Evolutionary conservation across 2,888 invertebrate species (phyloP).

Genomic region (Oconnorella tubifera): DNA sequence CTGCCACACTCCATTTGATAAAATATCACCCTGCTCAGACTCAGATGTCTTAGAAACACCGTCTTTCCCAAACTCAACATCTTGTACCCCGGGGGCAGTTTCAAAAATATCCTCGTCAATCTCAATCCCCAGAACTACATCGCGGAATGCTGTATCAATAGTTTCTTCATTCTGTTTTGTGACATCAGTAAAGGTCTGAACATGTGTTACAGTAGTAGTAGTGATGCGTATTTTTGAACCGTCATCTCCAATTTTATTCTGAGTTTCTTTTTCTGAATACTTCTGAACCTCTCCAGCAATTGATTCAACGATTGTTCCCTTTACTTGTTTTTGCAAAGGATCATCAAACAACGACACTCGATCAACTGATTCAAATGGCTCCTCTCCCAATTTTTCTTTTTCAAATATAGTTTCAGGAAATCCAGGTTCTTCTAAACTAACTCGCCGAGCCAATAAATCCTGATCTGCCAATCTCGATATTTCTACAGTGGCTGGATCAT

Average conservation of each 20-base stretch:
- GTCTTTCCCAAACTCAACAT: background rate
- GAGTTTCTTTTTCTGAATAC: background rate
- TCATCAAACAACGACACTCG: background rate
- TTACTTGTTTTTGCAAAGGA: background rate
- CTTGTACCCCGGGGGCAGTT: background rate
- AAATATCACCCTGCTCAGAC: background rate
- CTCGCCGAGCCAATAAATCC: no score
- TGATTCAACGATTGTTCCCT: background rate
- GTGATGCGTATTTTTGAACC: background rate
- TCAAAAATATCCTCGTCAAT: slow-evolving; percentile 1
- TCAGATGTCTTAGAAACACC: background rate
- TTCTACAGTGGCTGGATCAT: background rate
- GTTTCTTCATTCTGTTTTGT: background rate
- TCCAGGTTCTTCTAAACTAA: no score
- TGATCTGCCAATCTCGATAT: background rate
- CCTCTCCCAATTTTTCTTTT: no score
- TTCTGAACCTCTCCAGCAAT: background rate
- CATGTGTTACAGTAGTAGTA: background rate
- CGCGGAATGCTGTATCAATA: background rate
- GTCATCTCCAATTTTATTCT: background rate
- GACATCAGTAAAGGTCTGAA: background rate
- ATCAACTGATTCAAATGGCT: no score
- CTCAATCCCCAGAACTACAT: background rate
- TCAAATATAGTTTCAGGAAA: no score
- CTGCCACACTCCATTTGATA: background rate